A percentile compares a stretch with the other conserved stretches of the same genome.
These are phyloP conservation scores for Drosophila repleta DNA, from an alignment of 1,140 invertebrate genomes.

Conservation along the genomic window DNA sequence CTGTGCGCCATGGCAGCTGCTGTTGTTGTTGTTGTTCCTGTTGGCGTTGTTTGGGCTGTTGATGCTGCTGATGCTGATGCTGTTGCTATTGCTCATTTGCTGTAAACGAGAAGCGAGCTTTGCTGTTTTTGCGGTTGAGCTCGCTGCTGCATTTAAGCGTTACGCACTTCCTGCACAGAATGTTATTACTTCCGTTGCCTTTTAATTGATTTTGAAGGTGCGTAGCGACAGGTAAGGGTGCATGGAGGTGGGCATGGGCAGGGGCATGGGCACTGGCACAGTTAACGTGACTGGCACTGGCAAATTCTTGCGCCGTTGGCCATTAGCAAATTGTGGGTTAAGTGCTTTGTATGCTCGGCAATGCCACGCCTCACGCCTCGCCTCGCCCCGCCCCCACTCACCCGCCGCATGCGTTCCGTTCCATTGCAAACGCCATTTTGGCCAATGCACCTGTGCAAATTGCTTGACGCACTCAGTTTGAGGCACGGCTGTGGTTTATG, in stretches of 20 bases:
- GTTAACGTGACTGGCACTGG: conserved; percentile 3
- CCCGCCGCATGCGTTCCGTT: not conserved
- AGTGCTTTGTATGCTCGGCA: conserved; percentile 65
- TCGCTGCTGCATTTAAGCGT: conserved; percentile 69
- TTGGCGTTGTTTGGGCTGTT: conserved; percentile 24
- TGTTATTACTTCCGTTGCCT: conserved; percentile 80
- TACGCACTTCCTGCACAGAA: conserved; percentile 76
- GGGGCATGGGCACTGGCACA: not conserved
- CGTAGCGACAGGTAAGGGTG: conserved; percentile 36
- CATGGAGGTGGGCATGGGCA: not conserved
- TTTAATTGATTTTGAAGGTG: conserved; percentile 82
- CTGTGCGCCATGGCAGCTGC: conserved; percentile 55
- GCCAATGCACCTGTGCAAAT: conserved; percentile 50
- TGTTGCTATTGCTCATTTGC: conserved; percentile 57
- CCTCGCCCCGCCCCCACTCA: not conserved
- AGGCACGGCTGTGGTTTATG: conserved; percentile 46
- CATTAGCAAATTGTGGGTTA: conserved; percentile 80
- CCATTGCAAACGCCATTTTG: conserved; percentile 48
- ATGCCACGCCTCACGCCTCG: conserved; percentile 11
- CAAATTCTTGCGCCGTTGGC: conserved; percentile 54
- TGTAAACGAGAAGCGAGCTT: conserved; percentile 51
- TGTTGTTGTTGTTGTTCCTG: conserved; percentile 38
- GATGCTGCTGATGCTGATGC: conserved; percentile 33
- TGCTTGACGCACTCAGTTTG: conserved; percentile 34
- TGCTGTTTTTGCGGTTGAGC: conserved; percentile 69